Evolutionary conservation across 1,140 invertebrate genomes (phyloP).

Genomic region (Drosophila persimilis): DNA sequence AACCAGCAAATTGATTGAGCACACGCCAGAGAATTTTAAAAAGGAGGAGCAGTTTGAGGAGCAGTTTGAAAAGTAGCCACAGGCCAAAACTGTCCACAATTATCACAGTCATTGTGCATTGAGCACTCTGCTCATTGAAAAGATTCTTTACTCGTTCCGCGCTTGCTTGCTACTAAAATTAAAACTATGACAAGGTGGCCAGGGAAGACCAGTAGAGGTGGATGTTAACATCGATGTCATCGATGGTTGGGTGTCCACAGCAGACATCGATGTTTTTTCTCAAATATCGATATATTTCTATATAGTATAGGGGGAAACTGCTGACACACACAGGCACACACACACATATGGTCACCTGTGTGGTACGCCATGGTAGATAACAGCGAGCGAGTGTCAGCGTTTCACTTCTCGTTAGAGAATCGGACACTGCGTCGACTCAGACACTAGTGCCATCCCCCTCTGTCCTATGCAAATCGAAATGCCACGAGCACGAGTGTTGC

Average conservation of each 20-base stretch:
- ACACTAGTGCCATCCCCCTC: conserved; percentile 43
- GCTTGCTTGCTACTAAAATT: conserved; percentile 46
- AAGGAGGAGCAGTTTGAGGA: conserved; percentile 38
- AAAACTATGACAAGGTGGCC: conserved; percentile 11
- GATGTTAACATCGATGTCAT: too few relatives aligned
- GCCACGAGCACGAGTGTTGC: conserved; percentile 53
- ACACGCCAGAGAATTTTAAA: conserved; percentile 41
- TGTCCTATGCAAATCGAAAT: conserved; percentile 32
- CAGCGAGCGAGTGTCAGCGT: conserved; percentile 25
- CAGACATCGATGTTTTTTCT: too few relatives aligned
- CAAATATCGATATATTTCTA: too few relatives aligned
- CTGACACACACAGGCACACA: conserved; percentile 48
- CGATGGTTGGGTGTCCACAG: too few relatives aligned
- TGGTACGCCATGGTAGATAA: conserved; percentile 30
- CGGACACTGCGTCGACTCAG: conserved; percentile 28
- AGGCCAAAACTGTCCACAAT: conserved; percentile 60
- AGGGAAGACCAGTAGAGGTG: conserved; percentile 19
- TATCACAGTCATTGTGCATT: conserved; percentile 74
- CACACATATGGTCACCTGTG: conserved; percentile 35
- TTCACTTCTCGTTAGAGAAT: conserved; percentile 14
- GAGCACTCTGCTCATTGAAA: conserved; percentile 17
- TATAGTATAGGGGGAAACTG: conserved; percentile 36
- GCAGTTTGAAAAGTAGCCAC: conserved; percentile 65
- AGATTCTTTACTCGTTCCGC: conserved; percentile 12
- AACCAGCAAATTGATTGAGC: conserved; percentile 49